These are phyloP conservation scores for Hyperoodon ampullatus DNA, from an alignment of 2,113 vertebrate genomes.

Conservation along the genomic window DNA sequence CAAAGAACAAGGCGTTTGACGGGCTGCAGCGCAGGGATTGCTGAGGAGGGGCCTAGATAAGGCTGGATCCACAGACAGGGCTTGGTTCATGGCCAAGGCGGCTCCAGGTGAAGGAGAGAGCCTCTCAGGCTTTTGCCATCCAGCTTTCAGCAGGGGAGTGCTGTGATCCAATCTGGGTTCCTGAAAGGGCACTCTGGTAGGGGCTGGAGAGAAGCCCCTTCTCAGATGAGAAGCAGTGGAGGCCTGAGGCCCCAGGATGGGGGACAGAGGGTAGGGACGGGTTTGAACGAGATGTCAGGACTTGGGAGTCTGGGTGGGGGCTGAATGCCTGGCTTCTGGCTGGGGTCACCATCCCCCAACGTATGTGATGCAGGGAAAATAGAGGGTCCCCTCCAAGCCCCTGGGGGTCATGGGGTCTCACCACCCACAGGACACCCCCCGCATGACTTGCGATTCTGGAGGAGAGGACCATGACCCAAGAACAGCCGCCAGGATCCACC, in stretches of 20 bases:
- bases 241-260: not conserved
- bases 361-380: not conserved
- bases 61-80: slow-evolving; percentile 9
- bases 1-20: slow-evolving; percentile 59
- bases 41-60: slow-evolving; percentile 72
- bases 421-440: not conserved
- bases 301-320: too few species aligned
- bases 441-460: not conserved
- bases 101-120: not conserved
- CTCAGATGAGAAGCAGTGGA: not conserved
- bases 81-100: slow-evolving; percentile 48
- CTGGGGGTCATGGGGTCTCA: not conserved
- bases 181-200: not conserved
- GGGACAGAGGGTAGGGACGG: not conserved
- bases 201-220: too few species aligned
- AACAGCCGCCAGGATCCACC: not conserved
- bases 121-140: not conserved
- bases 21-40: not conserved
- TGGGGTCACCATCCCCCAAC: not conserved
- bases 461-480: not conserved
- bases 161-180: not conserved
- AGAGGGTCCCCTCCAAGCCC: not conserved
- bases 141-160: not conserved
- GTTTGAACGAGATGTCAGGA: not conserved
- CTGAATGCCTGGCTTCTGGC: not conserved